phyloP scores from a whole-genome alignment of 2,888 invertebrate species.

The Heliothis peltigera region DNA sequence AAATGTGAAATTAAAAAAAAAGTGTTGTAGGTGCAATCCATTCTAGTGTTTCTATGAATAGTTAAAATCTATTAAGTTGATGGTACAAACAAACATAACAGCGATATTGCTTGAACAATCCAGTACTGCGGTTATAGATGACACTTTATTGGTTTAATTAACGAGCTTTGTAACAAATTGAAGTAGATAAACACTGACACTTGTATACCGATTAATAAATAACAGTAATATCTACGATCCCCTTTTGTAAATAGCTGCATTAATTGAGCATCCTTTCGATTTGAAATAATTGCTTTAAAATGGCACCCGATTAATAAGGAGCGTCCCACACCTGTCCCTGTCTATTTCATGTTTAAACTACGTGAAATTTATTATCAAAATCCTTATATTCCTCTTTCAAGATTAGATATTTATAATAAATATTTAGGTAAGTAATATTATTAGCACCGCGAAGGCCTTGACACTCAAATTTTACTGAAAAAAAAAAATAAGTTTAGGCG shows the following conservation, averaged over 20 bases:
- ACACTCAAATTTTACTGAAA: background rate
- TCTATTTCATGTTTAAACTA: background rate
- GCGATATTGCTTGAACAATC: slow-evolving; percentile 30
- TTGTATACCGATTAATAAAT: background rate
- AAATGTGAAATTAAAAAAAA: too few relatives aligned
- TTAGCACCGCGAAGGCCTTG: background rate
- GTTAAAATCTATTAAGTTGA: slow-evolving; percentile 13
- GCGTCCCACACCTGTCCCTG: background rate
- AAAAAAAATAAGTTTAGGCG: background rate
- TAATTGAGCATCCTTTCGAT: background rate
- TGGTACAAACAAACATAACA: slow-evolving; percentile 20
- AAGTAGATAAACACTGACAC: background rate
- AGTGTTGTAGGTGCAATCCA: too few relatives aligned
- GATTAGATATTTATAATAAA: background rate
- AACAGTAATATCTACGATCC: background rate
- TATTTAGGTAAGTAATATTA: background rate
- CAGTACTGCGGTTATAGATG: slow-evolving; percentile 21
- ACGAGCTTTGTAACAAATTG: background rate
- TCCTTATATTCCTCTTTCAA: too few relatives aligned
- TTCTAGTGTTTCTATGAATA: slow-evolving; percentile 28
- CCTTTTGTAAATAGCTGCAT: background rate
- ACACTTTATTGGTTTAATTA: slow-evolving; percentile 2
- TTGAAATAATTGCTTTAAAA: slow-evolving; percentile 1
- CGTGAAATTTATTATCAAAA: too few relatives aligned
- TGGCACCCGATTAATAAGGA: background rate